A percentile compares a stretch with the other conserved stretches of the same genome.
Evolutionary conservation across 2,113 vertebrate genomes (phyloP).

Genomic region (Acrocephalus kingi): DNA sequence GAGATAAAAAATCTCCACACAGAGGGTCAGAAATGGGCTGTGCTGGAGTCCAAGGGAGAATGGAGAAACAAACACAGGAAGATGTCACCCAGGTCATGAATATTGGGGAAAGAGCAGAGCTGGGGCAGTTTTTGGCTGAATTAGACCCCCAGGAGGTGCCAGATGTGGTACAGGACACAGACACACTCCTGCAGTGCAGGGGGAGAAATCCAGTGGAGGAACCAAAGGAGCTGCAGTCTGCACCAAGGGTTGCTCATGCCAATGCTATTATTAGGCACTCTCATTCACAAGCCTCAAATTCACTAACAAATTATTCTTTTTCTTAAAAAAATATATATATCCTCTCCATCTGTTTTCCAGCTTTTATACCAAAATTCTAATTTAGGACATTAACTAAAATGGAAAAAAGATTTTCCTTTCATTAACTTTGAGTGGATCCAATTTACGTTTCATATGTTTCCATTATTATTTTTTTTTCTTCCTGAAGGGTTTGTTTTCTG

Average conservation of each 20-base stretch:
- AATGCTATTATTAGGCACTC: conserved; percentile 47
- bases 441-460: conserved; percentile 61
- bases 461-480: conserved; percentile 44
- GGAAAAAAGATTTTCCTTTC: conserved; percentile 69
- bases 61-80: not conserved
- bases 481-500: conserved; percentile 55
- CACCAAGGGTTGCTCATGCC: not conserved
- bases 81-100: not conserved
- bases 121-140: not conserved
- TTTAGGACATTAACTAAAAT: conserved; percentile 63
- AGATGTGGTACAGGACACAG: not conserved
- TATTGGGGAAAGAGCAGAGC: not conserved
- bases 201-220: not conserved
- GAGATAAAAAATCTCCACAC: not conserved
- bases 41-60: not conserved
- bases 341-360: conserved; percentile 65
- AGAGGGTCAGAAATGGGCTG: not conserved
- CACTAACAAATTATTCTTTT: conserved; percentile 55
- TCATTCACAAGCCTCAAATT: conserved; percentile 48
- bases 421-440: conserved; percentile 63
- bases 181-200: not conserved
- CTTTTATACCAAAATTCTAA: conserved; percentile 65
- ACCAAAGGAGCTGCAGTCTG: not conserved
- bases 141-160: not conserved
- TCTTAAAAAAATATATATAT: not conserved